Evolutionary conservation across 2,113 vertebrate species (phyloP).

Genomic region (Antechinus stuartii): DNA sequence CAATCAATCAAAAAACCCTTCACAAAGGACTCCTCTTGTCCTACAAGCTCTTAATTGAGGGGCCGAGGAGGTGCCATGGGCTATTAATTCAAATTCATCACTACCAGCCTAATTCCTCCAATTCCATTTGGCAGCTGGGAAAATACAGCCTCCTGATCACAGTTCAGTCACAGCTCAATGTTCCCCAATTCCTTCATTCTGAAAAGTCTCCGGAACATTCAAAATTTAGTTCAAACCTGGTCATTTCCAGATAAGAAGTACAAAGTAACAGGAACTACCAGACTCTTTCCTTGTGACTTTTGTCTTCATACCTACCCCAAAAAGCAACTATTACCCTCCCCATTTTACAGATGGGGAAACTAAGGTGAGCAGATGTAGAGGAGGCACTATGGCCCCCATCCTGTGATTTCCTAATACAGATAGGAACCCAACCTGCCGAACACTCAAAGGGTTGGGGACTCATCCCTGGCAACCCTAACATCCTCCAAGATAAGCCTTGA

Average conservation of each 20-base stretch:
- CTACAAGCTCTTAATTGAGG: not conserved
- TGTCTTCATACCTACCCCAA: not conserved
- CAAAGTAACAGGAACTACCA: too few species aligned
- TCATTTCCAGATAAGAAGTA: not conserved
- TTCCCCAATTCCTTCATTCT: not conserved
- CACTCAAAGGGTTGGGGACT: too few species aligned
- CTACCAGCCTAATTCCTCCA: not conserved
- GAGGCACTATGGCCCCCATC: too few species aligned
- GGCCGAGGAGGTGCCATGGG: too few species aligned
- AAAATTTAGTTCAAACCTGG: not conserved
- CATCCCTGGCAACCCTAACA: not conserved
- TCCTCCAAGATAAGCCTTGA: not conserved
- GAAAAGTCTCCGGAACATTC: not conserved
- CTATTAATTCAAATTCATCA: not conserved
- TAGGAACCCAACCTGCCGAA: too few species aligned
- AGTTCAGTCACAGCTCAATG: not conserved
- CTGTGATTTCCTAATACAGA: too few species aligned
- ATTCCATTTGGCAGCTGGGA: not conserved
- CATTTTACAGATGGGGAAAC: not conserved
- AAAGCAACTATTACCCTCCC: too few species aligned
- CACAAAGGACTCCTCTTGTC: too few species aligned
- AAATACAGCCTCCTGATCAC: constrained; percentile 29
- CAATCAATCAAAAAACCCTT: not conserved
- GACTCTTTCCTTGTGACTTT: not conserved
- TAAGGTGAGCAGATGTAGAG: not conserved